Conservation (phyloP, 2,113 vertebrate genomes). For the Sorex araneus region DNA sequence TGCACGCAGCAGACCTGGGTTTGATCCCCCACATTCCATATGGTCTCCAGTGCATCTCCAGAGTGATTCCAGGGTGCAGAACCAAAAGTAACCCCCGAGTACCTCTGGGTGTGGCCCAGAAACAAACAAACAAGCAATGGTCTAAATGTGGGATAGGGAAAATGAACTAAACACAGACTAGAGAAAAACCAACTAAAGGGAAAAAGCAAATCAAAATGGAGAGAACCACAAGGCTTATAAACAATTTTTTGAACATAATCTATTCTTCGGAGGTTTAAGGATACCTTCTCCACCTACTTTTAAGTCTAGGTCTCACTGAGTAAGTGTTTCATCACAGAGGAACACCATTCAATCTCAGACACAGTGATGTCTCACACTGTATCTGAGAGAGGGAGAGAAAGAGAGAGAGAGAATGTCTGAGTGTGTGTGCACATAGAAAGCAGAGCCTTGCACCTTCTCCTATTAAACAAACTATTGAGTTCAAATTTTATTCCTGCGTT, state of each 20-base stretch:
- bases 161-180: not conserved
- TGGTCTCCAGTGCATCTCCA: no score
- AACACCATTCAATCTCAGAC: not conserved
- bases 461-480: not conserved
- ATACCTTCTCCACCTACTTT: not conserved
- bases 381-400: not conserved
- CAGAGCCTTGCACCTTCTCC: not conserved
- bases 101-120: no score
- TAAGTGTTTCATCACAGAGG: constrained; percentile 27
- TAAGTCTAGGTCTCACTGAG: not conserved
- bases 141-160: not conserved
- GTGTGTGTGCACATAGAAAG: not conserved
- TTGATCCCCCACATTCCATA: no score
- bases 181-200: not conserved
- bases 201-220: not conserved
- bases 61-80: no score
- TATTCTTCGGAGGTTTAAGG: not conserved
- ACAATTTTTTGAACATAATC: constrained; percentile 1
- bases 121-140: not conserved
- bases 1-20: no score
- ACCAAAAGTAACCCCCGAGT: no score
- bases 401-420: no score
- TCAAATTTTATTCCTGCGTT: constrained; percentile 1
- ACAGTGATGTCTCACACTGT: not conserved
- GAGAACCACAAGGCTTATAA: not conserved